These are phyloP conservation scores for Uloborus diversus DNA, from an alignment of 1,140 invertebrate species.

Conservation along the genomic window DNA sequence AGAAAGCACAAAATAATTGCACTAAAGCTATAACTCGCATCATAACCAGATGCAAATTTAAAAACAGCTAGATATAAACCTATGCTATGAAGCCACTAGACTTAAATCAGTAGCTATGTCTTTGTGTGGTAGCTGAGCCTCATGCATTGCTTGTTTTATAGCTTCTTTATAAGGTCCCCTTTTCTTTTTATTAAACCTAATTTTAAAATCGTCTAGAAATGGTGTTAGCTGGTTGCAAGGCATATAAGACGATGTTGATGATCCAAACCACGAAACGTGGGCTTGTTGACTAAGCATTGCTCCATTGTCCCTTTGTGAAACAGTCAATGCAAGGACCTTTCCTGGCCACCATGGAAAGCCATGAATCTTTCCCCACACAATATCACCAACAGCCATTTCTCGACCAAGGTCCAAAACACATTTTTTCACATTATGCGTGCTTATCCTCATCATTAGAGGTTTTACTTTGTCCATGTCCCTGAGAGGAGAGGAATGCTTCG, in stretches of 20 bases:
- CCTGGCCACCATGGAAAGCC: conserved; percentile 92
- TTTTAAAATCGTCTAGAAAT: conserved; percentile 86
- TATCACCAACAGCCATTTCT: conserved; percentile 78
- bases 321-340: conserved; percentile 69
- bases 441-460: conserved; percentile 67
- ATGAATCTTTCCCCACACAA: conserved; percentile 89
- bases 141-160: conserved; percentile 80
- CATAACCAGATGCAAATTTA: conserved; percentile 32
- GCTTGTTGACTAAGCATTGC: conserved; percentile 71
- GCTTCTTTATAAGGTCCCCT: conserved; percentile 85
- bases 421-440: conserved; percentile 65
- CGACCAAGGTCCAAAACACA: conserved; percentile 70
- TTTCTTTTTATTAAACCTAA: conserved; percentile 84
- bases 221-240: conserved; percentile 83
- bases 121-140: conserved; percentile 68
- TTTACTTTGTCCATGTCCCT: conserved; percentile 59
- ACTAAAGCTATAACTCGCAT: conserved; percentile 54
- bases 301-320: conserved; percentile 65
- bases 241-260: conserved; percentile 82
- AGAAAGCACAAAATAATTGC: conserved; percentile 27
- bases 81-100: conserved; percentile 41
- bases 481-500: conserved; percentile 54
- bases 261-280: conserved; percentile 86
- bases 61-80: conserved; percentile 23
- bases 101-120: conserved; percentile 41